These are phyloP conservation scores for Thomomys bottae DNA, from an alignment of 2,113 vertebrate genomes.

Conservation along the genomic window DNA sequence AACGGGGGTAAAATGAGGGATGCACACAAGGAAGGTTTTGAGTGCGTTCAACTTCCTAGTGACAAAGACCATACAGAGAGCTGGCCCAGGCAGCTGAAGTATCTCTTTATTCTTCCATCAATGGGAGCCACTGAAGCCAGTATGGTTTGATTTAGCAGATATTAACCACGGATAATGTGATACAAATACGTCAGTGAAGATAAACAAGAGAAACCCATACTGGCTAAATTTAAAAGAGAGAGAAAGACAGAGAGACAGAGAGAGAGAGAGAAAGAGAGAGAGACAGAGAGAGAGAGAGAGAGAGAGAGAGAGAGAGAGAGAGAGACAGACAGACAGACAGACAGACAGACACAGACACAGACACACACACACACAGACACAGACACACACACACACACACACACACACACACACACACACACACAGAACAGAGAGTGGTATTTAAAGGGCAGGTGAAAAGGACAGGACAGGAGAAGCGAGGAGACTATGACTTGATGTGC, in stretches of 20 bases:
- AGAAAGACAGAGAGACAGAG: too few relatives aligned
- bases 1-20: background rate
- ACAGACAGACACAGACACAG: too few relatives aligned
- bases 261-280: too few relatives aligned
- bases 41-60: conserved; percentile 67
- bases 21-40: conserved; percentile 66
- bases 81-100: conserved; percentile 52
- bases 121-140: conserved; percentile 70
- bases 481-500: too few relatives aligned
- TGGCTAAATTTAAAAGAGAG: background rate
- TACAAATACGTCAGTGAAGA: conserved; percentile 73
- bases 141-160: conserved; percentile 78
- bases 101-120: conserved; percentile 73
- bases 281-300: too few relatives aligned
- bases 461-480: conserved; percentile 30
- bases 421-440: conserved; percentile 73
- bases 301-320: too few relatives aligned
- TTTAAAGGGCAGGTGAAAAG: conserved; percentile 75
- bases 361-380: too few relatives aligned
- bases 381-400: too few relatives aligned
- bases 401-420: too few relatives aligned
- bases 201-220: conserved; percentile 65
- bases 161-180: conserved; percentile 70
- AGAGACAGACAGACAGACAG: too few relatives aligned
- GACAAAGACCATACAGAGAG: conserved; percentile 72